These are phyloP conservation scores for Xerus inauris DNA, from an alignment of 2,113 vertebrate species.

Conservation along the genomic window DNA sequence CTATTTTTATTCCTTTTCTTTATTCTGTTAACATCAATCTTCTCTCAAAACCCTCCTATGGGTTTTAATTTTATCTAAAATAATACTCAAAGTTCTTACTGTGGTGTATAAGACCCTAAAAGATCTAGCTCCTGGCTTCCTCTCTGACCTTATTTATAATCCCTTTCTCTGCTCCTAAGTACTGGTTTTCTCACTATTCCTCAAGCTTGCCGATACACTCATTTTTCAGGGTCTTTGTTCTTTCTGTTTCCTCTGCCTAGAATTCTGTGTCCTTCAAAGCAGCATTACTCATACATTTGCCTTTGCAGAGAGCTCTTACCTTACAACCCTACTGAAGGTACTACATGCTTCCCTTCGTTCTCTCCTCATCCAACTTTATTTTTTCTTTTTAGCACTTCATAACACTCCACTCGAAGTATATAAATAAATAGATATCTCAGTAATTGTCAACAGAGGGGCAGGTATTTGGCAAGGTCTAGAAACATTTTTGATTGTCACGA, in stretches of 20 bases:
- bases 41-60: constrained; percentile 39
- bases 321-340: background rate
- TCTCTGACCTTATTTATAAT: background rate
- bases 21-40: background rate
- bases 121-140: background rate
- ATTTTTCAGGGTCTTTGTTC: background rate
- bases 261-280: background rate
- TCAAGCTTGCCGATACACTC: background rate
- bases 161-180: background rate
- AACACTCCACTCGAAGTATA: background rate
- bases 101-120: background rate
- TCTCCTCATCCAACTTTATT: background rate
- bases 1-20: constrained; percentile 58
- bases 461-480: background rate
- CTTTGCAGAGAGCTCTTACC: background rate
- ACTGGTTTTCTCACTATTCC: background rate
- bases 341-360: background rate
- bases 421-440: background rate
- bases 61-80: constrained; percentile 36
- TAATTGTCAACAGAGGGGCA: background rate
- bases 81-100: background rate
- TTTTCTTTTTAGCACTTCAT: background rate
- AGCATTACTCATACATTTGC: background rate
- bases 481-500: background rate
- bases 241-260: background rate